phyloP scores from a whole-genome alignment of 2,113 vertebrate species.

The Anthoscopus minutus region DNA sequence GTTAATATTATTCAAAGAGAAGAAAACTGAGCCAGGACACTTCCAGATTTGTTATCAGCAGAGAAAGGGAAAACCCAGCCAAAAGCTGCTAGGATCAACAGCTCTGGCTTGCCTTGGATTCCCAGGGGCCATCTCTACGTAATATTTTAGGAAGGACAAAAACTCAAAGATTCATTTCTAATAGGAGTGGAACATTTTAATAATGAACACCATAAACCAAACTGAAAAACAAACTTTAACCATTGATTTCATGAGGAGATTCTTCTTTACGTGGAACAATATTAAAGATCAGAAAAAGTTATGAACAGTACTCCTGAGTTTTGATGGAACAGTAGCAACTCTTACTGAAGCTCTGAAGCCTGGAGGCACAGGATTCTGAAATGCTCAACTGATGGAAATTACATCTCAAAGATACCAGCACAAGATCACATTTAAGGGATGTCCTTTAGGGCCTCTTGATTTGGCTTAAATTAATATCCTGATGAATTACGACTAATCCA shows the following conservation, averaged over 20 bases:
- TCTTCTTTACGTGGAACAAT: not conserved
- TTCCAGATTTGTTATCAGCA: not conserved
- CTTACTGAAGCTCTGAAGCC: not conserved
- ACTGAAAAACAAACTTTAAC: not conserved
- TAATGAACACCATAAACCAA: not conserved
- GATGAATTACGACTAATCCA: not conserved
- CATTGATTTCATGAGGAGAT: not conserved
- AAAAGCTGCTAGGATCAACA: not conserved
- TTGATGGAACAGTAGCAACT: not conserved
- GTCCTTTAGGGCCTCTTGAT: not conserved
- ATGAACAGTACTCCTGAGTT: not conserved
- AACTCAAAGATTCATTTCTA: not conserved
- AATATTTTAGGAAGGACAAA: not conserved
- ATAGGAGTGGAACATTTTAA: not conserved
- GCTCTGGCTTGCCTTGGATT: not conserved
- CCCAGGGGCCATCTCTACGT: not conserved
- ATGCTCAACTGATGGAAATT: not conserved
- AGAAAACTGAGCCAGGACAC: not conserved
- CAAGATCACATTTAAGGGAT: not conserved
- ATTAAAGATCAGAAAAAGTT: not conserved
- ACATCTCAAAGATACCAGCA: not conserved
- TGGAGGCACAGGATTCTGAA: not conserved
- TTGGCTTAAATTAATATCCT: not conserved
- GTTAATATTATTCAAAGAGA: not conserved
- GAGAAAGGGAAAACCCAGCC: not conserved